phyloP scores from a whole-genome alignment of 1,140 invertebrate species.

The Neodiprion lecontei region DNA sequence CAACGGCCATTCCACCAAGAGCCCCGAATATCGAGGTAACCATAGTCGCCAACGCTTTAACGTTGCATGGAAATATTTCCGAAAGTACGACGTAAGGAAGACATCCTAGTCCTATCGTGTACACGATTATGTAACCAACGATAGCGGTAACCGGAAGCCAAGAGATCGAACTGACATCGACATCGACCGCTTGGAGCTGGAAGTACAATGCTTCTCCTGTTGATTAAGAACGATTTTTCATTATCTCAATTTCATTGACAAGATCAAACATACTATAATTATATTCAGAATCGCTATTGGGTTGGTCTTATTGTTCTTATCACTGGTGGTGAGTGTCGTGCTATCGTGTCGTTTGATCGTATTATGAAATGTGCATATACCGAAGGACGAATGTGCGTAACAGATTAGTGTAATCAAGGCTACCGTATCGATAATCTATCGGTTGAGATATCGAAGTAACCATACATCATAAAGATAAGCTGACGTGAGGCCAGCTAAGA shows the following conservation, averaged over 20 bases:
- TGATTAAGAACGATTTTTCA: constrained; percentile 46
- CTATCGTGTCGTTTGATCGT: too few species aligned
- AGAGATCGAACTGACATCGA: neutral
- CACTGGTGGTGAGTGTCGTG: too few species aligned
- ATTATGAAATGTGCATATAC: too few species aligned
- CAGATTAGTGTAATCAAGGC: too few species aligned
- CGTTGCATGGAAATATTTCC: constrained; percentile 11
- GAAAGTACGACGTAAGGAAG: neutral
- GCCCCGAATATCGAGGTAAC: neutral
- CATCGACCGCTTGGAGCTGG: neutral
- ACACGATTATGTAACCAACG: neutral
- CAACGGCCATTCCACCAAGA: neutral
- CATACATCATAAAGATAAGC: too few species aligned
- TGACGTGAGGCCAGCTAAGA: too few species aligned
- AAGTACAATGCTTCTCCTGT: constrained; percentile 58
- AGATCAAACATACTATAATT: too few species aligned
- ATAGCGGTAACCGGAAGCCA: constrained; percentile 1
- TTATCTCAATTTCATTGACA: neutral
- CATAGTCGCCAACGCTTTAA: constrained; percentile 9
- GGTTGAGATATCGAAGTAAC: too few species aligned
- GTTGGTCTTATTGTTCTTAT: too few species aligned
- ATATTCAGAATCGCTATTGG: too few species aligned
- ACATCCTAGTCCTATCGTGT: neutral
- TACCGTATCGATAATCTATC: too few species aligned
- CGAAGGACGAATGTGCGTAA: too few species aligned